Evolutionary conservation across 1,140 invertebrate species (phyloP), one percentile per base, ranked within the genome.

Genomic region (Planococcus citri): DNA sequence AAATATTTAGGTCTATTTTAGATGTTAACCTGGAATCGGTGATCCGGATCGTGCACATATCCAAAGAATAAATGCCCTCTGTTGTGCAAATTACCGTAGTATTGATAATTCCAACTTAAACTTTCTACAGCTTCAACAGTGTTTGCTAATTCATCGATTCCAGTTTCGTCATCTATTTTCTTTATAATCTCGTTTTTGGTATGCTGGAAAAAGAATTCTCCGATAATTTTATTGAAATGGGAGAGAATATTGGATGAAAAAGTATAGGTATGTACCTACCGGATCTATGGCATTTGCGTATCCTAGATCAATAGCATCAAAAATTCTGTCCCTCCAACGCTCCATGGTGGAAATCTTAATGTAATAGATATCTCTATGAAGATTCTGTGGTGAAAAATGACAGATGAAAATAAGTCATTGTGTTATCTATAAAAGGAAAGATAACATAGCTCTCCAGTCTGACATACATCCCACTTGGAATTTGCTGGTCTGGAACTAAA

Each of bases 101-200:
- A 78, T 9, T 82, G 81, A 1, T 75, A 77, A 76, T 93, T 90
- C 0, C 83, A 82, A 12, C 87, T 87, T 6, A 91, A 76, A 37
- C 84, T 83, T 10, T 85, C 87, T 0, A 85, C 81, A 0, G 85
- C 81, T 77, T 93, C 91, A 72, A 93, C 81, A 70, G 92, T 83
- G 75, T 92, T 90, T 6, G 89, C 90, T 3, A 94, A 78, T 25
- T 87, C 80, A 73, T 94, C 88, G 69, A 93, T 92, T 6, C 90
- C 91, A 0, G 80, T 83, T 1, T 79, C 77, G 74, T 90, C 88
- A 64, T 83, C 84, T 27, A 91, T 73, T 0, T 76, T 74, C 4
- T 86, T 75, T 77, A 77, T 27, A 71, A 60, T n/a, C 72, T 72
- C n/a, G 70, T 27, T 1, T 25, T 64, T 73, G 72, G 71, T 14